A percentile compares a stretch with the other conserved stretches of the same genome.
Conservation (phyloP, 2,113 vertebrate genomes). For the Ibidorhyncha struthersii region DNA sequence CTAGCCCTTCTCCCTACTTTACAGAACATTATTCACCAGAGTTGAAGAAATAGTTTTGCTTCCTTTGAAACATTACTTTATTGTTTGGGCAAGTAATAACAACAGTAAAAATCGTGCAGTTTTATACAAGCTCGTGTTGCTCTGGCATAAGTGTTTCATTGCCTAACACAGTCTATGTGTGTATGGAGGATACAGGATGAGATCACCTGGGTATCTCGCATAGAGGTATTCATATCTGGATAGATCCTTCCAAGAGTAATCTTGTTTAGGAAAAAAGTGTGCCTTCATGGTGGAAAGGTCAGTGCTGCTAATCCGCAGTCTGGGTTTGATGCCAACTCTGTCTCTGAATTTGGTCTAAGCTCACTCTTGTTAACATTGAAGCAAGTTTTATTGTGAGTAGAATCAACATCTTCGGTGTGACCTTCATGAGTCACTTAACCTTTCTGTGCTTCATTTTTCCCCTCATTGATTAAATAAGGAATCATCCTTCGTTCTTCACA, state of each 20-base stretch:
- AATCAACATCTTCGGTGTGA: not conserved
- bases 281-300: not conserved
- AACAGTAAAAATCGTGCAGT: not conserved
- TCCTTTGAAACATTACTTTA: not conserved
- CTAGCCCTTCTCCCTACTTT: not conserved
- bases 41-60: not conserved
- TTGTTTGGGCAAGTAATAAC: not conserved
- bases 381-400: not conserved
- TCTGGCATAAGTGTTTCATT: not conserved
- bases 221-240: not conserved
- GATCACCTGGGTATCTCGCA: not conserved
- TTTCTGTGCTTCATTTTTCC: not conserved
- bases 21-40: not conserved
- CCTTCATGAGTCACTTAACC: constrained; percentile 10
- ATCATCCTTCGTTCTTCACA: not conserved
- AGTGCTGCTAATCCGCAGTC: not conserved
- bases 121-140: not conserved
- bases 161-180: not conserved
- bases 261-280: not conserved
- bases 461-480: not conserved
- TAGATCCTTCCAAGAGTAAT: not conserved
- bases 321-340: not conserved
- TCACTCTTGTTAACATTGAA: not conserved
- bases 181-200: not conserved
- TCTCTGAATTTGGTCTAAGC: not conserved